Percentiles rank a stretch among this genome's conserved stretches.
Conservation (phyloP, 2,888 invertebrate species). For the Pterobdella sp. region DNA sequence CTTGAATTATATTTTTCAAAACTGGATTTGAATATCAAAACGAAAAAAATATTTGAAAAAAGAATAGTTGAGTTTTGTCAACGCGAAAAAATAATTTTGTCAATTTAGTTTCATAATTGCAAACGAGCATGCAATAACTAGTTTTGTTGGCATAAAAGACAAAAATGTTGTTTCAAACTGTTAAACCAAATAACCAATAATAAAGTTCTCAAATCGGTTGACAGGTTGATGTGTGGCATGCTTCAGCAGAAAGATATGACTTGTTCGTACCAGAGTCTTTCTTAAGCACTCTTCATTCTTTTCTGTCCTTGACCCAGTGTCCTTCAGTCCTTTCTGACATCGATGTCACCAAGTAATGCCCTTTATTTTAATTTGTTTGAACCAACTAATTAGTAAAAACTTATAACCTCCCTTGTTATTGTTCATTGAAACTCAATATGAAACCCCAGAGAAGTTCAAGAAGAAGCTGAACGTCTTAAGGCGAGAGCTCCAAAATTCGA, state of each 20-base stretch:
- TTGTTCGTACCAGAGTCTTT: not conserved
- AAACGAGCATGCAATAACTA: too few species aligned
- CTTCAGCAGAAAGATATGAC: slow-evolving; percentile 1
- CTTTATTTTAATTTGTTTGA: not conserved
- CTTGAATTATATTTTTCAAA: not conserved
- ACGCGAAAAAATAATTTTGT: too few species aligned
- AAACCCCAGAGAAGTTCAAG: not conserved
- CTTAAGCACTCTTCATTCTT: not conserved
- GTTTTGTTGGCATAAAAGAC: too few species aligned
- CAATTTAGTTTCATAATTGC: too few species aligned
- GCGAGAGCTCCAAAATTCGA: not conserved
- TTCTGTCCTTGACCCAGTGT: not conserved
- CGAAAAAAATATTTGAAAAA: too few species aligned
- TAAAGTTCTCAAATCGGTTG: too few species aligned
- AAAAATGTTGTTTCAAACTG: too few species aligned
- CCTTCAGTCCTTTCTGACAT: not conserved
- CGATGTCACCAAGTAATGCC: not conserved
- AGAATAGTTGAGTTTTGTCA: too few species aligned
- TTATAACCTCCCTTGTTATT: not conserved
- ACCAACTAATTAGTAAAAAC: not conserved
- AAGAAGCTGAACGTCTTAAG: not conserved
- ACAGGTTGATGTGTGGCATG: slow-evolving; percentile 13
- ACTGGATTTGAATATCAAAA: too few species aligned
- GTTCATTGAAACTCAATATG: too few species aligned
- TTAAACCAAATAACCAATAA: too few species aligned